Conservation (phyloP, 2,888 invertebrate genomes). For the Acleris cristana region DNA sequence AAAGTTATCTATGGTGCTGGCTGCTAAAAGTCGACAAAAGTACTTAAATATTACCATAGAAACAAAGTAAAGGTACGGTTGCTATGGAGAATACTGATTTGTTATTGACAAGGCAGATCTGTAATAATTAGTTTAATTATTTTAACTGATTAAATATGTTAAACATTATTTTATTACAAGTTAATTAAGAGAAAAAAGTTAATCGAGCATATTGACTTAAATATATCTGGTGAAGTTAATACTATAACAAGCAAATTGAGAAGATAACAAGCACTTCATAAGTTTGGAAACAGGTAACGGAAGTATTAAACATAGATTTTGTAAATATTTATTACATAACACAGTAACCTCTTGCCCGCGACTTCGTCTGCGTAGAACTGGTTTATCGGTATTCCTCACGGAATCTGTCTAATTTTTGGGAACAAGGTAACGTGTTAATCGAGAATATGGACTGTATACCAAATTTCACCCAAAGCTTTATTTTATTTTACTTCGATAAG, state of each 20-base stretch:
- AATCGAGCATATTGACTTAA: no score
- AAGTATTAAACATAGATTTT: background rate
- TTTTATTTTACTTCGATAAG: no score
- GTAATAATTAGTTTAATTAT: constrained; percentile 1
- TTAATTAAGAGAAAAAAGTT: background rate
- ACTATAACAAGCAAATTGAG: no score
- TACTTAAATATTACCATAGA: background rate
- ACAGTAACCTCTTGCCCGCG: background rate
- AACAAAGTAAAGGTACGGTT: background rate
- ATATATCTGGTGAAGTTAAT: no score
- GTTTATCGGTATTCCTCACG: no score
- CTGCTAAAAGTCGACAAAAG: no score
- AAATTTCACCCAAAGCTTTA: no score
- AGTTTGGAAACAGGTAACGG: constrained; percentile 1
- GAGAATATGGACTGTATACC: no score
- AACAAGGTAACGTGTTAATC: no score
- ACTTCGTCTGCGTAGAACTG: background rate
- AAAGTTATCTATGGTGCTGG: no score
- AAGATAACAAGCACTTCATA: background rate
- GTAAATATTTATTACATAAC: background rate
- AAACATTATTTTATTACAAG: background rate
- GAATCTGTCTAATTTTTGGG: no score
- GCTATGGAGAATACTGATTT: constrained; percentile 9
- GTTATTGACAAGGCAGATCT: constrained; percentile 7
- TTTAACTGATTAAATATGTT: background rate